These are phyloP conservation scores for Numenius arquata DNA, from an alignment of 2,113 vertebrate genomes.

Conservation along the genomic window DNA sequence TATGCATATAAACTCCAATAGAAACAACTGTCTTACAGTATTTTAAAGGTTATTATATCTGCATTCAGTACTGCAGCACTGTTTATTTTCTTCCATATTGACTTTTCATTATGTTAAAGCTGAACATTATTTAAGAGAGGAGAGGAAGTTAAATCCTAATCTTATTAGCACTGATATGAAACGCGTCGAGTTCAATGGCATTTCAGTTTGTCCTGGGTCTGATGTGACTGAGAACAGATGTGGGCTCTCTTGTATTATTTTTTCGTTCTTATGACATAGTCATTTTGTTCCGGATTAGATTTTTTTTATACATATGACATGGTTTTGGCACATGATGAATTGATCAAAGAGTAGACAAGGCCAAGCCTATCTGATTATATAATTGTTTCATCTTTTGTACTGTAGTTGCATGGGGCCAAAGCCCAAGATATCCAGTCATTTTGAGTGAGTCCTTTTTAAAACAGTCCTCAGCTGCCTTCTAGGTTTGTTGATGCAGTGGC, in stretches of 20 bases:
- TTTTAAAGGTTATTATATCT: background rate
- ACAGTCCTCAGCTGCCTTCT: background rate
- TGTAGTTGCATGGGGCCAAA: background rate
- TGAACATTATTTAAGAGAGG: background rate
- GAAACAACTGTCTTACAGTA: background rate
- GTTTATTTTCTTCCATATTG: constrained; percentile 11
- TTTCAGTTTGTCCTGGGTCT: background rate
- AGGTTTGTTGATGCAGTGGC: background rate
- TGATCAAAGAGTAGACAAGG: background rate
- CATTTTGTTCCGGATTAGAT: background rate
- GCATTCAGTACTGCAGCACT: background rate
- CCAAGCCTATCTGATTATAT: background rate
- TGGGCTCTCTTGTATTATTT: background rate
- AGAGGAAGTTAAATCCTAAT: constrained; percentile 37
- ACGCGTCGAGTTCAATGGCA: background rate
- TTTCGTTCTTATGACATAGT: background rate
- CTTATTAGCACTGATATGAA: constrained; percentile 6
- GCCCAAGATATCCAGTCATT: background rate
- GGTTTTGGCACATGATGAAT: background rate
- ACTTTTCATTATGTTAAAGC: background rate
- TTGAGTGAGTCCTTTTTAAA: background rate
- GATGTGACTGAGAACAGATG: constrained; percentile 32
- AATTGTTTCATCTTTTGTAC: background rate
- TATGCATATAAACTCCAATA: background rate
- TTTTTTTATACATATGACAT: background rate